Percentiles rank a stretch among this genome's conserved stretches.
These are phyloP conservation scores for Nyctalus aviator DNA, from an alignment of 2,797 vertebrate species.

Conservation along the genomic window DNA sequence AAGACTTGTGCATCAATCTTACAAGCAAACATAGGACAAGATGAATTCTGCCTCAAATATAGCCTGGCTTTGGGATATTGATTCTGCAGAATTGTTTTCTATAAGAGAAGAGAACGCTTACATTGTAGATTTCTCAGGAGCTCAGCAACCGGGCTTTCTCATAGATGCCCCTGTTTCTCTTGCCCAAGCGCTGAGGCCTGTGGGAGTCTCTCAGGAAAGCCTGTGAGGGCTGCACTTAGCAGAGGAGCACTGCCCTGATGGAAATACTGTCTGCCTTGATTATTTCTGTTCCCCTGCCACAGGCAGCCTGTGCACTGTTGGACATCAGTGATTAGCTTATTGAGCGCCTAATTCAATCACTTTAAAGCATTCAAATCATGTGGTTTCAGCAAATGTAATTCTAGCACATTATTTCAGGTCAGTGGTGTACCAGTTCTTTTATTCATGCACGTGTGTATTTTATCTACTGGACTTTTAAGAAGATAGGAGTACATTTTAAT, in stretches of 20 bases:
- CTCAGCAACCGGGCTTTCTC: neutral
- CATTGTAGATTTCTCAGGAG: neutral
- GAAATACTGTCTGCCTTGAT: accelerated
- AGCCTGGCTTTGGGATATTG: neutral
- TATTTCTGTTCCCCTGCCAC: neutral
- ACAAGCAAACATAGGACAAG: accelerated
- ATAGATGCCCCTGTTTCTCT: neutral
- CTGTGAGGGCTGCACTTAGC: neutral
- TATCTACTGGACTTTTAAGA: neutral
- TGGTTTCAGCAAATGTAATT: neutral
- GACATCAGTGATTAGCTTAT: neutral
- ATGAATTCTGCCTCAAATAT: neutral
- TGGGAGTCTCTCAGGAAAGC: neutral
- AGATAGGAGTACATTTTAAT: neutral
- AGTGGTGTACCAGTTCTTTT: neutral
- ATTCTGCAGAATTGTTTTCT: neutral
- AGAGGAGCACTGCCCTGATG: accelerated
- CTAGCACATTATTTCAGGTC: neutral
- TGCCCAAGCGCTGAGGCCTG: neutral
- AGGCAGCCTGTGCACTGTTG: neutral
- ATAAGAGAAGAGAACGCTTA: neutral
- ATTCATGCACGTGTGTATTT: neutral
- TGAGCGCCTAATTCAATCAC: no score
- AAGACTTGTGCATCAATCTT: accelerated
- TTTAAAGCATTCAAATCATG: neutral